A percentile compares a stretch with the other conserved stretches of the same genome.
Evolutionary conservation across 2,888 invertebrate genomes (phyloP).

Genomic region (Eucera pruinosa): DNA sequence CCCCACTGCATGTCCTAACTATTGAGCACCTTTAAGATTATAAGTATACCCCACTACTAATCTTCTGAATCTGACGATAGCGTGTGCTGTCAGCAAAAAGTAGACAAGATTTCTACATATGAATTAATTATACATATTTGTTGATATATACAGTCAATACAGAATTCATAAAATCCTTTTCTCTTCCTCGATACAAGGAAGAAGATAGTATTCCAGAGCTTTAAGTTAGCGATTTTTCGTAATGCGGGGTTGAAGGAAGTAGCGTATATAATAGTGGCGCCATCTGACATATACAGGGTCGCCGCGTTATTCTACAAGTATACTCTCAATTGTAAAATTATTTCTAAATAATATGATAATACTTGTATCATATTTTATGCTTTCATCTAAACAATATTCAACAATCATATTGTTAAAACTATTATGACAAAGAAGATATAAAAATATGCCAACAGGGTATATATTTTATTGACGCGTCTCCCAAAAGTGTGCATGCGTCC

Average conservation of each 20-base stretch:
- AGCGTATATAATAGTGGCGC: constrained; percentile 37
- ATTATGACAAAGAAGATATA: background rate
- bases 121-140: constrained; percentile 10
- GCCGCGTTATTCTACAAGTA: background rate
- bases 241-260: constrained; percentile 48
- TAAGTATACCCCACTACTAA: constrained; percentile 27
- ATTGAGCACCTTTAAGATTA: constrained; percentile 43
- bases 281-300: constrained; percentile 30
- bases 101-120: background rate
- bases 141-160: background rate
- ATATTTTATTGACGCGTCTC: background rate
- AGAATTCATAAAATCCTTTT: constrained; percentile 7
- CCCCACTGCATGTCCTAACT: constrained; percentile 40
- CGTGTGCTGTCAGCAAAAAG: background rate
- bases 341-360: background rate
- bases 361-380: background rate
- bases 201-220: constrained; percentile 1
- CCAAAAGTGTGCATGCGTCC: constrained; percentile 23
- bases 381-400: background rate
- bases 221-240: constrained; percentile 33
- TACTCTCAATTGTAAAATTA: background rate
- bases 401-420: background rate
- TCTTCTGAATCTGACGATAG: constrained; percentile 11
- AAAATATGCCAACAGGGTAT: background rate
- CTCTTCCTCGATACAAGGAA: constrained; percentile 1